Conservation (phyloP, 2,113 vertebrate genomes). For the Formicarius rufipectus region DNA sequence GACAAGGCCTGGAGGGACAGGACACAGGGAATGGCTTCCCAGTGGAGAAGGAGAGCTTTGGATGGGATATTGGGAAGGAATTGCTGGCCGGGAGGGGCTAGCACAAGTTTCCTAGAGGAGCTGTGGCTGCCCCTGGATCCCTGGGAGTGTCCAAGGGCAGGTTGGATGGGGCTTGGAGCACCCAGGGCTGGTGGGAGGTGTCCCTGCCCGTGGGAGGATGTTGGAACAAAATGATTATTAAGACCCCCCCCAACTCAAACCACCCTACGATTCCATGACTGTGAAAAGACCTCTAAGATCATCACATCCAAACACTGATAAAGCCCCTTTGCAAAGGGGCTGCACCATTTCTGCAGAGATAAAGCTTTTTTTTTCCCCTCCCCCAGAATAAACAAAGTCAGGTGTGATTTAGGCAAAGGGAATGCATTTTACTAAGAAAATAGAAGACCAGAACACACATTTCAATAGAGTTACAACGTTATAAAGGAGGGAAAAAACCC, state of each 20-base stretch:
- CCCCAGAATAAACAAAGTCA: neutral
- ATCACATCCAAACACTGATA: neutral
- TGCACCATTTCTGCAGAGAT: accelerated
- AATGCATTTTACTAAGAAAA: constrained; percentile 77
- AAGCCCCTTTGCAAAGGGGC: neutral
- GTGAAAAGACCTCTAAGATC: neutral
- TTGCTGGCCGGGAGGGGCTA: neutral
- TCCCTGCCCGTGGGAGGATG: neutral
- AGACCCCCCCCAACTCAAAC: neutral
- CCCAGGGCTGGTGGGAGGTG: neutral
- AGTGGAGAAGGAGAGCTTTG: too few relatives aligned
- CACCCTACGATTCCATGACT: too few relatives aligned
- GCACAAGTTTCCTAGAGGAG: neutral
- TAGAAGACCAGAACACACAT: constrained; percentile 58
- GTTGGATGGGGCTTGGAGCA: too few relatives aligned
- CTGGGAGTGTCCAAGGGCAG: neutral
- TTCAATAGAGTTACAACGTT: constrained; percentile 51
- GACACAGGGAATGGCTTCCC: too few relatives aligned
- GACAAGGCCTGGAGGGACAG: too few relatives aligned
- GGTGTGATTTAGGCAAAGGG: constrained; percentile 40
- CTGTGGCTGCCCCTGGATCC: neutral
- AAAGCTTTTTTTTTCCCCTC: too few relatives aligned
- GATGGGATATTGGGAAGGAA: too few relatives aligned
- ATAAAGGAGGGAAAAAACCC: constrained; percentile 20
- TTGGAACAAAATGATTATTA: accelerated